These are phyloP conservation scores for Zosterops japonicus DNA, from an alignment of 2,113 vertebrate species.

Conservation along the genomic window DNA sequence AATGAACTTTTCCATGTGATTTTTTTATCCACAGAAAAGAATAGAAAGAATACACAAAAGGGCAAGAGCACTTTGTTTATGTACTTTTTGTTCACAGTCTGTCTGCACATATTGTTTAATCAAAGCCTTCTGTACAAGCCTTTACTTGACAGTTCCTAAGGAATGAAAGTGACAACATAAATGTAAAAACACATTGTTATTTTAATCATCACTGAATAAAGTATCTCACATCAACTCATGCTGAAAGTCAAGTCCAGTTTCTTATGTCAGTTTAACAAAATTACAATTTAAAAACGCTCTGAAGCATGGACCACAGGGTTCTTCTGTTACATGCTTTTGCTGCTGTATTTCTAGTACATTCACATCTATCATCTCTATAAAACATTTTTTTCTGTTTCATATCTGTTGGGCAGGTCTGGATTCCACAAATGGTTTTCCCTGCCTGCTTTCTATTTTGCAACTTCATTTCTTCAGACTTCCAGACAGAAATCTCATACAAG, in stretches of 20 bases:
- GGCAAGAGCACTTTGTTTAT: background rate
- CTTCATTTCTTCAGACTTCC: background rate
- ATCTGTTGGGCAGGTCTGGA: background rate
- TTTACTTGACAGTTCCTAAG: background rate
- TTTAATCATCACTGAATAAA: background rate
- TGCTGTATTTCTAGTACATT: background rate
- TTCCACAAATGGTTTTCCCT: rapidly evolving
- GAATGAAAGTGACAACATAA: background rate
- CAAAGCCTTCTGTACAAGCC: background rate
- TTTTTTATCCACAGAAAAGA: background rate
- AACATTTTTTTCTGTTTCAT: background rate
- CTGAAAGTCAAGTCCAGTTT: background rate
- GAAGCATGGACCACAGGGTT: background rate
- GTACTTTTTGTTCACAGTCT: background rate
- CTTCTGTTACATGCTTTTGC: background rate
- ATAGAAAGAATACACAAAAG: background rate
- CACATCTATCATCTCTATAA: background rate
- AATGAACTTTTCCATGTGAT: background rate
- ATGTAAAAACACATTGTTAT: background rate
- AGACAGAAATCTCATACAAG: background rate
- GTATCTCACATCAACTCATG: rapidly evolving
- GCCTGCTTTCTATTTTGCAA: background rate
- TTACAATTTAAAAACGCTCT: background rate
- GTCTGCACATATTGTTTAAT: background rate
- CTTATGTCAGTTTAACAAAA: background rate